These are phyloP conservation scores for Sebastes matsubarae DNA, from an alignment of 2,797 vertebrate species.

Conservation along the genomic window DNA sequence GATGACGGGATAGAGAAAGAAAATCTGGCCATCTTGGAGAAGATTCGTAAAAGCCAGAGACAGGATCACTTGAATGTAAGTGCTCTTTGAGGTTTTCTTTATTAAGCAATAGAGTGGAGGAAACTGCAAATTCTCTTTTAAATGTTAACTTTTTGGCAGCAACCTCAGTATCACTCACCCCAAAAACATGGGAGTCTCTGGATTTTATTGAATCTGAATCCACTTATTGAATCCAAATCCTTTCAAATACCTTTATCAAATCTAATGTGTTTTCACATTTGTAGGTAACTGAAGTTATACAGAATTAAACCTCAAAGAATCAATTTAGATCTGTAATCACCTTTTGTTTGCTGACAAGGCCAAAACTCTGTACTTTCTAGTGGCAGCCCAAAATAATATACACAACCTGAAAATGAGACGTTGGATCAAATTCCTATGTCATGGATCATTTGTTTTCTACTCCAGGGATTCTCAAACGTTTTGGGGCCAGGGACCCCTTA, in stretches of 20 bases:
- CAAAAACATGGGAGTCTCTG: not conserved
- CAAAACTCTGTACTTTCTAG: not conserved
- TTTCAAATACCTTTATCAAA: not conserved
- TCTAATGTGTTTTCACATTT: not conserved
- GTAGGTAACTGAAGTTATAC: too few species aligned
- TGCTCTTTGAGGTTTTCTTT: slow-evolving; percentile 53
- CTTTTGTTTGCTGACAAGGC: not conserved
- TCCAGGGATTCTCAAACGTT: too few species aligned
- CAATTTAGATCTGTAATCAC: not conserved
- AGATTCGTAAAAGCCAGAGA: slow-evolving; percentile 98
- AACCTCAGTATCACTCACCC: not conserved
- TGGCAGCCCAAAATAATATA: not conserved
- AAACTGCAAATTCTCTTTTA: not conserved
- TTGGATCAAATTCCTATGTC: not conserved
- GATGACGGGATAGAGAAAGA: slow-evolving; percentile 99
- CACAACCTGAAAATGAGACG: not conserved
- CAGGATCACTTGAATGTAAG: slow-evolving; percentile 99
- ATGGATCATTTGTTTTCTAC: not conserved
- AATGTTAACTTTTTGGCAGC: not conserved
- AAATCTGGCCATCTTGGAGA: slow-evolving; percentile 97
- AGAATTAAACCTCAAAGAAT: too few species aligned
- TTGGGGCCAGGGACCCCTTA: too few species aligned
- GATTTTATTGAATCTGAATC: not conserved
- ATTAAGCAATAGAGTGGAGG: not conserved
- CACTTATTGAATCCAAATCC: not conserved